Base-by-base conservation (phyloP, 2,113 vertebrate species). In the Cisticola juncidis region DNA sequence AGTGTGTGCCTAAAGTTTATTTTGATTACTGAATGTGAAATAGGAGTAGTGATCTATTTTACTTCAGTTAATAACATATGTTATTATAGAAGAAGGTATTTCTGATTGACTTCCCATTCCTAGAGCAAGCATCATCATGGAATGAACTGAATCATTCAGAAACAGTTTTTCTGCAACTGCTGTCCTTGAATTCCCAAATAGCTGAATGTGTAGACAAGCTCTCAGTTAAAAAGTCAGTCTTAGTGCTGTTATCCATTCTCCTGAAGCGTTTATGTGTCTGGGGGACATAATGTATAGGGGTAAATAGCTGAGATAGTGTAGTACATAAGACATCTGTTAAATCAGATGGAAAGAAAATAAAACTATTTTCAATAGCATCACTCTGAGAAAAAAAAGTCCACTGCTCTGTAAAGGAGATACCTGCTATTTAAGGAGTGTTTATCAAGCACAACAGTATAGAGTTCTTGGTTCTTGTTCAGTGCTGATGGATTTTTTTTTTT, bases 271-370 rank as follows among this genome's bases (percentile, higher is more conserved):
- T 85, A 91, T 87, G 53, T 95, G 81, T 91, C 81, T 89, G 61
- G 12, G 23, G 45, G 53, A 85, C 74, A 56, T 93, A 94, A 90
- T 56, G 44, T 94, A 68, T 36, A 78, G 58, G 15, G 60, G 36
- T 84, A 87, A 72, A 70, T 93, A 80, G 74, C 70, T 69, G 85
- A 61, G 71, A 87, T 88, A 50, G 45, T 92, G 79, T 90, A 90
- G 53, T 94, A 82, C n/a, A 19, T 82, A 88, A 95, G 62, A 73
- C 45, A 86, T 88, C 74, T 77, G 62, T 80, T 96, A 95, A 95
- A 95, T 95, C 88, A 82, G 58, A 70, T 88, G 58, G 70, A 92
- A 90, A 82, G 40, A 90, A 93, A 94, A 87, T 90, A 82, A 90
- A 92, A 90, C 28, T 90, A 48, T 90, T 90, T 69, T 86, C 62